Base-by-base conservation (phyloP, 2,888 invertebrate species). In the Fragum fragum region DNA sequence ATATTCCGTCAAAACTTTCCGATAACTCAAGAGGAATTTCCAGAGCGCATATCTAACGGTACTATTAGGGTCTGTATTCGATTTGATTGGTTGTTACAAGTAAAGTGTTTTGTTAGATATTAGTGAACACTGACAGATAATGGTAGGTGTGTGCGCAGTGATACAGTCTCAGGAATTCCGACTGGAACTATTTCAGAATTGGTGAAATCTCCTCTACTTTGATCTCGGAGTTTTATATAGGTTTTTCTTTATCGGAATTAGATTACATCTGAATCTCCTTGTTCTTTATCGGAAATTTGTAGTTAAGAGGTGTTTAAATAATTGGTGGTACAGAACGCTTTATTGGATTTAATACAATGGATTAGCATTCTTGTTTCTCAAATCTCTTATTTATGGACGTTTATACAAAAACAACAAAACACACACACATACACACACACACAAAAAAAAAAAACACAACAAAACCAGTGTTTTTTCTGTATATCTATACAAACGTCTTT, bases 111-210 rank as follows among this genome's bases (percentile, higher is more conserved):
- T 47, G 47, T 47, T 3, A 16, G 47, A 14, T 47, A 47, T 16
- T 47, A 47, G 47, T 47, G 47, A 47, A 47, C n/a, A 47, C 47
- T 47, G 47, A 47, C 47, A 47, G 47, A 47, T 47, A 47, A 47
- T 47, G 47, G 47, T 16, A 3, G 7, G 47, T 18, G 47, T n/a
- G 2, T n/a, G 47, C 47, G 47, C 47, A 47, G 47, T 14, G 47
- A 5, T 47, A 47, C 47, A 18, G n/a, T 14, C 47, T 5, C 16
- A 18, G 47, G 47, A 47, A 47, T 47, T 47, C 14, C 2, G 47
- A 16, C 14, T 47, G 47, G 47, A 47, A 47, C 47, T 47, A 47
- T 47, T 47, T 47, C 47, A 47, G 47, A 47, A 47, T 47, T 14
- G 47, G n/a, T n/a, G 47, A 47, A 18, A 47, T 14, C 5, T 47